A percentile compares a stretch with the other conserved stretches of the same genome.
These are phyloP conservation scores for Scaeva pyrastri DNA, from an alignment of 2,888 invertebrate species.

Conservation along the genomic window DNA sequence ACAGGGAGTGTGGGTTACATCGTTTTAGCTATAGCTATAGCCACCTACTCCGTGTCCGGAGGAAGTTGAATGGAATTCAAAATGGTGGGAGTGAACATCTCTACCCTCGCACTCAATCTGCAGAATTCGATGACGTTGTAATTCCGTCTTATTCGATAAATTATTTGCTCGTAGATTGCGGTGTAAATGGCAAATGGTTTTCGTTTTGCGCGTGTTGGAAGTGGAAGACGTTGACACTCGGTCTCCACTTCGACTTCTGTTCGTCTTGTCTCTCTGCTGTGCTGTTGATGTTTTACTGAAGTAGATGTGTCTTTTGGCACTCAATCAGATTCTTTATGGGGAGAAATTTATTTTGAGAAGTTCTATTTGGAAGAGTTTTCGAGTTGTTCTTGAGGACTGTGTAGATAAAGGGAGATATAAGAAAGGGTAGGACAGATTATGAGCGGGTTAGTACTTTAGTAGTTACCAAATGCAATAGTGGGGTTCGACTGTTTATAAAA, in stretches of 20 bases:
- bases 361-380: conserved; percentile 25
- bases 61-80: conserved; percentile 45
- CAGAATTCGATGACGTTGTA: conserved; percentile 65
- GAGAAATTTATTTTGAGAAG: conserved; percentile 37
- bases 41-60: conserved; percentile 3
- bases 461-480: background rate
- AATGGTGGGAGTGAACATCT: conserved; percentile 10
- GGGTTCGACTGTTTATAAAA: background rate
- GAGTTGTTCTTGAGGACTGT: conserved; percentile 10
- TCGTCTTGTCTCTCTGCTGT: background rate
- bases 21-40: background rate
- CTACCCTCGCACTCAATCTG: conserved; percentile 53
- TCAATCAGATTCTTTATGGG: conserved; percentile 55
- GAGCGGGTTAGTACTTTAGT: background rate
- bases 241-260: conserved; percentile 2
- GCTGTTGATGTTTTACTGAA: conserved; percentile 47
- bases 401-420: background rate
- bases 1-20: conserved; percentile 28
- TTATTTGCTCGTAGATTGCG: conserved; percentile 68
- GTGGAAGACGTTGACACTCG: conserved; percentile 36
- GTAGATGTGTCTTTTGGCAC: conserved; percentile 63
- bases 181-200: conserved; percentile 63
- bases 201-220: conserved; percentile 20
- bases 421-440: background rate
- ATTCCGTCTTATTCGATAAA: conserved; percentile 72